Evolutionary conservation across 2,113 vertebrate genomes (phyloP).

Genomic region (Gymnobelideus leadbeateri): DNA sequence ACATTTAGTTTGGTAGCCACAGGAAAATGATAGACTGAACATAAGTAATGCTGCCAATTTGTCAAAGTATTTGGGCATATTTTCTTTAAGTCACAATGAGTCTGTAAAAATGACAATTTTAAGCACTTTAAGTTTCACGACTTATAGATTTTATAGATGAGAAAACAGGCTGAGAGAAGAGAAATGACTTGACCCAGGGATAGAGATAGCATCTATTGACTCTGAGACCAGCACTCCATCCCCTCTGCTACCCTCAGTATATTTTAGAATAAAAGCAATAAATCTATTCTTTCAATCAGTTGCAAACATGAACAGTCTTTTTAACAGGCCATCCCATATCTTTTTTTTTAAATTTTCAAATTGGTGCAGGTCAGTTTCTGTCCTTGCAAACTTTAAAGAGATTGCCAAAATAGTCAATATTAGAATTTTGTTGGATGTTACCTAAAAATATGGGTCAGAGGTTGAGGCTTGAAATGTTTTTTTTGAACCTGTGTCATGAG

Average conservation of each 20-base stretch:
- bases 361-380: slow-evolving; percentile 32
- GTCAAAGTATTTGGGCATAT: not conserved
- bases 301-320: slow-evolving; percentile 21
- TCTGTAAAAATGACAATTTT: slow-evolving; percentile 7
- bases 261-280: slow-evolving; percentile 42
- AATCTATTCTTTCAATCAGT: slow-evolving; percentile 36
- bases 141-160: too few species aligned
- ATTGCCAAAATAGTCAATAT: slow-evolving; percentile 16
- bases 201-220: too few species aligned
- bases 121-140: not conserved
- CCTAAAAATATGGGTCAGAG: not conserved
- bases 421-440: not conserved
- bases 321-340: not conserved
- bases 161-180: too few species aligned
- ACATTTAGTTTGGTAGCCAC: too few species aligned
- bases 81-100: slow-evolving; percentile 41
- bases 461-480: not conserved
- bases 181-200: too few species aligned
- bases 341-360: slow-evolving; percentile 15
- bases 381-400: not conserved
- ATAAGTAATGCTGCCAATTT: slow-evolving; percentile 38
- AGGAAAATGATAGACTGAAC: too few species aligned
- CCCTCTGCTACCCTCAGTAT: too few species aligned
- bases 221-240: too few species aligned
- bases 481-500: not conserved